phyloP scores from a whole-genome alignment of 2,888 invertebrate genomes.

The Isoperla grammatica region DNA sequence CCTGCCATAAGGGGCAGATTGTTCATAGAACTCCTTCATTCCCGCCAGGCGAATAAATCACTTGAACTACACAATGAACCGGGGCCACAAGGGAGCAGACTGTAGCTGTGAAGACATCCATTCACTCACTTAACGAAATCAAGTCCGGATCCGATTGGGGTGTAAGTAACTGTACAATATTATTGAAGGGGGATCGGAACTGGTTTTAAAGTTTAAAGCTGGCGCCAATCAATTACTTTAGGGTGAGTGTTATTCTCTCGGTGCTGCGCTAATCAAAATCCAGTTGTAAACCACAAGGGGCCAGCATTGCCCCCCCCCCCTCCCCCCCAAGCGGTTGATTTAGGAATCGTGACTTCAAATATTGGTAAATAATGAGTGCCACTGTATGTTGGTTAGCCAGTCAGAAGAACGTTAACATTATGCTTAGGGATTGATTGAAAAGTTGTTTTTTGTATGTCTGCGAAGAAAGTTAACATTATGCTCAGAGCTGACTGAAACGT shows the following conservation, averaged over 20 bases:
- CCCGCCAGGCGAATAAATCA: constrained; percentile 13
- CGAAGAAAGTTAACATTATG: no score
- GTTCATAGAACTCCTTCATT: no score
- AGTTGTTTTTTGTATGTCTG: no score
- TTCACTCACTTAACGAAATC: constrained; percentile 8
- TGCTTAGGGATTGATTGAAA: no score
- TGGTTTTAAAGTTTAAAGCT: constrained; percentile 16
- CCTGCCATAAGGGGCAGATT: no score
- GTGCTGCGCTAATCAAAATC: no score
- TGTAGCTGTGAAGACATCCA: constrained; percentile 7
- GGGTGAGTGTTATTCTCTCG: neutral
- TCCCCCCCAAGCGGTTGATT: constrained; percentile 1
- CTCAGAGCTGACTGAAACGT: no score
- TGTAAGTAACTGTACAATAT: constrained; percentile 1
- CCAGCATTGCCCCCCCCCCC: neutral
- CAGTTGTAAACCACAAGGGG: neutral
- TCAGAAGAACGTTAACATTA: no score
- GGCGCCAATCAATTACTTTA: constrained; percentile 16
- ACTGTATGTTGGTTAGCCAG: no score
- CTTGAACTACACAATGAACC: constrained; percentile 5
- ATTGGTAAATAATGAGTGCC: neutral
- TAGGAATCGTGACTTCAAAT: neutral
- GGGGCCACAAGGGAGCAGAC: constrained; percentile 3
- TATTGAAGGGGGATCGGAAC: constrained; percentile 1
- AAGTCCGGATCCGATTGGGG: neutral